phyloP scores from a whole-genome alignment of 2,113 vertebrate species.

The Dromiciops gliroides region DNA sequence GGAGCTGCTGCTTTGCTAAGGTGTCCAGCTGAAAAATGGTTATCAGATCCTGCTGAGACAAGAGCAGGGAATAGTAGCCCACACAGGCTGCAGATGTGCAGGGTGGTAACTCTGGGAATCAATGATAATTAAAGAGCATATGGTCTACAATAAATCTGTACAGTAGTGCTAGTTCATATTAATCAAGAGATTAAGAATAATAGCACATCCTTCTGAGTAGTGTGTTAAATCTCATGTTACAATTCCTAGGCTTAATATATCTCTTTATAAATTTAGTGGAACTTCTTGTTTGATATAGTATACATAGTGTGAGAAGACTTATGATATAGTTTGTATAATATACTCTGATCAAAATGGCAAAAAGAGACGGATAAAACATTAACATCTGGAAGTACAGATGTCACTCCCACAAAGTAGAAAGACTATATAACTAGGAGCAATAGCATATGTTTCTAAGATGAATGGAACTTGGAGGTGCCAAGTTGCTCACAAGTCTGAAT shows the following conservation, averaged over 20 bases:
- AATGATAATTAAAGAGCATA: conserved; percentile 84
- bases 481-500: conserved; percentile 43
- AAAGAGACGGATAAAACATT: conserved; percentile 74
- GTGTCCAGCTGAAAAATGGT: conserved; percentile 78
- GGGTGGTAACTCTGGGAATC: conserved; percentile 73
- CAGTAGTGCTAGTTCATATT: conserved; percentile 82
- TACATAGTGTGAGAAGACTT: conserved; percentile 80
- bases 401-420: conserved; percentile 67
- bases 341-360: conserved; percentile 78
- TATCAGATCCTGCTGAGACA: conserved; percentile 66
- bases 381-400: conserved; percentile 86
- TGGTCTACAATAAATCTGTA: conserved; percentile 86
- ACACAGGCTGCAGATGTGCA: conserved; percentile 76
- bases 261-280: conserved; percentile 75
- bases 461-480: neutral
- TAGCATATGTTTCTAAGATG: conserved; percentile 44
- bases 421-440: conserved; percentile 51
- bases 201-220: conserved; percentile 75
- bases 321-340: conserved; percentile 74
- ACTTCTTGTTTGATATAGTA: conserved; percentile 74
- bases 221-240: conserved; percentile 79
- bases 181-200: conserved; percentile 84
- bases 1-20: conserved; percentile 51
- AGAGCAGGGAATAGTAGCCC: conserved; percentile 58
- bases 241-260: conserved; percentile 77